Conservation (phyloP, 2,888 invertebrate species). For the Aproaerema taeniolella region DNA sequence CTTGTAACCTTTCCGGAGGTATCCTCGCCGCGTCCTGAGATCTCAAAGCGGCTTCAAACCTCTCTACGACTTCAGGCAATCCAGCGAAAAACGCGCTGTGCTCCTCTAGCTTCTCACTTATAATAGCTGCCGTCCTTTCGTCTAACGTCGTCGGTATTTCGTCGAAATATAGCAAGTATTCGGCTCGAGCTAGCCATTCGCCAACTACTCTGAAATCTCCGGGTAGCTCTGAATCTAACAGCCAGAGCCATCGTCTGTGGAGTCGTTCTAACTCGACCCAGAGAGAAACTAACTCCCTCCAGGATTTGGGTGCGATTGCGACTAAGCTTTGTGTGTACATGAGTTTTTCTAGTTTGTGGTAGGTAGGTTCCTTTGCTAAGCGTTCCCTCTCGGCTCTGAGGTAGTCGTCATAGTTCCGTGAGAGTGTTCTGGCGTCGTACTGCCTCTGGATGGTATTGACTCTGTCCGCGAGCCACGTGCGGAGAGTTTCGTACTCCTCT, state of each 20-base stretch:
- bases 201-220: constrained; percentile 91
- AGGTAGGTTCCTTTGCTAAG: constrained; percentile 83
- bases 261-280: constrained; percentile 90
- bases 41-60: constrained; percentile 85
- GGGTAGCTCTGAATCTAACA: constrained; percentile 89
- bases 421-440: constrained; percentile 84
- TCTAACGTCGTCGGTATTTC: constrained; percentile 91
- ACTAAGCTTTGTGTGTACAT: constrained; percentile 89
- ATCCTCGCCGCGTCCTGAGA: constrained; percentile 83
- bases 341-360: constrained; percentile 86
- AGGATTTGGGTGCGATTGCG: constrained; percentile 89
- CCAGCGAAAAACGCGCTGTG: constrained; percentile 94
- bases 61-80: constrained; percentile 84
- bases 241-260: constrained; percentile 92
- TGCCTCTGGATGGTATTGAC: constrained; percentile 86
- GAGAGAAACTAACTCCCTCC: constrained; percentile 87
- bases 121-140: constrained; percentile 91
- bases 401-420: constrained; percentile 90
- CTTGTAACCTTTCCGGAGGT: constrained; percentile 87
- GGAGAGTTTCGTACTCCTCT: constrained; percentile 87
- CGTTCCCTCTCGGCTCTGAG: constrained; percentile 86
- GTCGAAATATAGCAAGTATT: constrained; percentile 87
- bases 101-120: constrained; percentile 92
- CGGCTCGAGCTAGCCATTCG: constrained; percentile 94
- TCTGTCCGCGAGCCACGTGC: constrained; percentile 89